phyloP scores from a whole-genome alignment of 2,888 invertebrate genomes.

The Drosophila siamana region DNA sequence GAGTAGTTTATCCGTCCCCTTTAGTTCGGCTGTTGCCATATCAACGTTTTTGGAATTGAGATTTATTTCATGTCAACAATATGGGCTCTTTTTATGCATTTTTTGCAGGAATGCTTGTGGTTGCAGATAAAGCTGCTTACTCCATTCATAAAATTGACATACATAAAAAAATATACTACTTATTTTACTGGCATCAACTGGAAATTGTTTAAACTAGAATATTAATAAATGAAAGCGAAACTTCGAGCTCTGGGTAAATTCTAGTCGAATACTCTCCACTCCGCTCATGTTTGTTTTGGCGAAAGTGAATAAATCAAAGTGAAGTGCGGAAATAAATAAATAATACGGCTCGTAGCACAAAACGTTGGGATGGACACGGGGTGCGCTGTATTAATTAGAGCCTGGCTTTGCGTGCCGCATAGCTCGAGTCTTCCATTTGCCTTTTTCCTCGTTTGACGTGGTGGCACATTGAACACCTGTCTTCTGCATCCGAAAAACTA shows the following conservation, averaged over 20 bases:
- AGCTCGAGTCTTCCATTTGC: slow-evolving; percentile 12
- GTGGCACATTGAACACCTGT: slow-evolving; percentile 57
- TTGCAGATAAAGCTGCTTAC: slow-evolving; percentile 30
- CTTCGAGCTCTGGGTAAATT: not conserved
- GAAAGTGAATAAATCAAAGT: slow-evolving; percentile 46
- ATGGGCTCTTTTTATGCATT: slow-evolving; percentile 54
- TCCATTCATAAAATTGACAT: not conserved
- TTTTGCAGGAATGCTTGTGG: slow-evolving; percentile 36
- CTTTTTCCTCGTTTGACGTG: too few relatives aligned
- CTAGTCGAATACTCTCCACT: not conserved
- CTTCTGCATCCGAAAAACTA: slow-evolving; percentile 48
- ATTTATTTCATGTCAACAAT: slow-evolving; percentile 68
- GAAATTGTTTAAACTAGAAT: too few relatives aligned
- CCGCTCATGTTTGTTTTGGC: not conserved
- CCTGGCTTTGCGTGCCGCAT: slow-evolving; percentile 47
- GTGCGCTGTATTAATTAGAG: slow-evolving; percentile 50
- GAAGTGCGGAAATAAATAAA: slow-evolving; percentile 52
- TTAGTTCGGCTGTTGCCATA: slow-evolving; percentile 52
- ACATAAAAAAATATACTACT: too few relatives aligned
- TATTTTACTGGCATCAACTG: too few relatives aligned
- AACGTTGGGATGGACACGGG: slow-evolving; percentile 33
- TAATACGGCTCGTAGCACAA: slow-evolving; percentile 44
- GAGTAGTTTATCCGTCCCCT: slow-evolving; percentile 8
- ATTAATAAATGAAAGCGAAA: too few relatives aligned
- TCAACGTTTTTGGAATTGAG: slow-evolving; percentile 64